Percentiles rank a stretch among this genome's conserved stretches.
phyloP scores from a whole-genome alignment of 2,888 invertebrate genomes.

The Eugnorisma glareosa region DNA sequence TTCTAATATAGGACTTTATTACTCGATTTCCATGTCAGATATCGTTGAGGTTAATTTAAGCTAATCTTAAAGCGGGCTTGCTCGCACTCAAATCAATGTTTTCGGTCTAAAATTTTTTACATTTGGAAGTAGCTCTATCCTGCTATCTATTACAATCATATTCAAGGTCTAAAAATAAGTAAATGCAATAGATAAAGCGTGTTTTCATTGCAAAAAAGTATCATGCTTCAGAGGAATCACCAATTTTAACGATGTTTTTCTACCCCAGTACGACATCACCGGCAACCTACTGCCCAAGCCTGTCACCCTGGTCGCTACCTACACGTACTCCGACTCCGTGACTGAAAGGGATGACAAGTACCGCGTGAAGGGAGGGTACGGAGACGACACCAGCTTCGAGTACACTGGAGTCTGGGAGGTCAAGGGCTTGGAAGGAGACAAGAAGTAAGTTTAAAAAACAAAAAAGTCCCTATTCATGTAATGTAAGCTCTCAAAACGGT shows the following conservation, averaged over 20 bases:
- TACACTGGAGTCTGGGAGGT: constrained; percentile 83
- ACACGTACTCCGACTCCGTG: constrained; percentile 73
- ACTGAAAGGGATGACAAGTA: constrained; percentile 80
- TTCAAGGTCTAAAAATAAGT: neutral
- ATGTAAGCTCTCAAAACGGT: neutral
- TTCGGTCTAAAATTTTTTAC: neutral
- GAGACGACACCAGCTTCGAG: constrained; percentile 82
- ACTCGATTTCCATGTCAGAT: neutral
- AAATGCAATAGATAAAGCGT: neutral
- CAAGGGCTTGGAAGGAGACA: constrained; percentile 77
- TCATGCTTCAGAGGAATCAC: neutral
- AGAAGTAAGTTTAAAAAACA: constrained; percentile 77
- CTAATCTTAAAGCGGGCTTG: neutral
- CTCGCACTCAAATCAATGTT: neutral
- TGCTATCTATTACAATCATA: neutral
- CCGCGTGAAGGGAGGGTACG: constrained; percentile 85
- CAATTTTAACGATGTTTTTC: neutral
- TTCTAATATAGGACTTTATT: neutral
- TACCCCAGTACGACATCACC: constrained; percentile 76
- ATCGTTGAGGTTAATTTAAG: no score
- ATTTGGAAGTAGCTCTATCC: neutral
- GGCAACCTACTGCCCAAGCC: constrained; percentile 83
- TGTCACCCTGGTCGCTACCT: constrained; percentile 71
- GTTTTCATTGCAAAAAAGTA: neutral
- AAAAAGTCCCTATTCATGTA: neutral